These are phyloP conservation scores for Sinocyclocheilus maitianheensis DNA, from an alignment of 2,113 vertebrate species.

Conservation along the genomic window DNA sequence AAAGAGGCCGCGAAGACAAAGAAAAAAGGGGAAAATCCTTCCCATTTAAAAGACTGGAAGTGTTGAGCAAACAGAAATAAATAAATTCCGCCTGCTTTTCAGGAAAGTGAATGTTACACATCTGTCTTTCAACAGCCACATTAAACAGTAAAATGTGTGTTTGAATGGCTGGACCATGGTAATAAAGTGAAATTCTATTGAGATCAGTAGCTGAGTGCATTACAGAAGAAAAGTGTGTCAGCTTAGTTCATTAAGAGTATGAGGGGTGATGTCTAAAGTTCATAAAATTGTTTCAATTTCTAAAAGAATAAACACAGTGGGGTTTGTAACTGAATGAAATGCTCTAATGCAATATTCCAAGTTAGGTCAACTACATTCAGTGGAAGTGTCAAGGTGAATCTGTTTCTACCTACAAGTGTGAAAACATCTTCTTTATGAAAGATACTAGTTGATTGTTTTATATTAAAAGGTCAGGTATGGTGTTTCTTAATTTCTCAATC, in stretches of 20 bases:
- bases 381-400: slow-evolving; percentile 30
- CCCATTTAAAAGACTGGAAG: background rate
- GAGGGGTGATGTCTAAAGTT: slow-evolving; percentile 40
- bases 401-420: background rate
- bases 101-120: slow-evolving; percentile 17
- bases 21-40: background rate
- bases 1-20: slow-evolving; percentile 17
- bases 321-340: slow-evolving; percentile 40
- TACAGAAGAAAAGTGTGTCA: background rate
- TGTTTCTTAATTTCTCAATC: background rate
- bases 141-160: background rate
- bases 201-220: slow-evolving; percentile 6
- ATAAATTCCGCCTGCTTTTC: background rate
- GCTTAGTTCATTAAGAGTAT: slow-evolving; percentile 21
- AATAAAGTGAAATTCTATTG: slow-evolving; percentile 14
- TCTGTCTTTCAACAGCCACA: slow-evolving; percentile 1
- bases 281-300: slow-evolving; percentile 32
- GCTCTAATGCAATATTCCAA: slow-evolving; percentile 4
- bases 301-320: slow-evolving; percentile 37
- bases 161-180: background rate
- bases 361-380: slow-evolving; percentile 21
- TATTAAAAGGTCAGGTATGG: background rate
- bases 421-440: slow-evolving; percentile 9
- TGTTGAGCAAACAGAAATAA: background rate
- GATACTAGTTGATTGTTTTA: background rate